Conservation (phyloP, 2,797 vertebrate species). For the Micrastur ruficollis region DNA sequence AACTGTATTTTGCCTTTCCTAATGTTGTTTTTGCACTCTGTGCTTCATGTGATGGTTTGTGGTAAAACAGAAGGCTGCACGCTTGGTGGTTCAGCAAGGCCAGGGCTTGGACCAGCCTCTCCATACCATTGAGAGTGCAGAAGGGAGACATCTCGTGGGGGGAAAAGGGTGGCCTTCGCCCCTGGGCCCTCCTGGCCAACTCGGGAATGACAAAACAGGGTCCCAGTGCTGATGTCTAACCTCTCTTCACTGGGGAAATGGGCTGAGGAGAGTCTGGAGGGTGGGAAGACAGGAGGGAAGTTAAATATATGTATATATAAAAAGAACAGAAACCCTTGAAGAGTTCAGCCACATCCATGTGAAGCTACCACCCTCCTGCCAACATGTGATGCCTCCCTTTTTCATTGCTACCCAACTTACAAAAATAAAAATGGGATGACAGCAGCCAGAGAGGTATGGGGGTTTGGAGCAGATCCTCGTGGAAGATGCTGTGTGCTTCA, state of each 20-base stretch:
- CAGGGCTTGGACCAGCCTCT: not conserved
- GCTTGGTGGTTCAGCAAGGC: not conserved
- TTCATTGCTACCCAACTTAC: not conserved
- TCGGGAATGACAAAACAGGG: not conserved
- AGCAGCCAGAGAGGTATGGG: not conserved
- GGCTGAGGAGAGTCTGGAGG: not conserved
- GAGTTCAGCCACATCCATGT: not conserved
- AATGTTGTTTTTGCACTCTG: not conserved
- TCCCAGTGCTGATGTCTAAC: not conserved
- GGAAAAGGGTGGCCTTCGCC: not conserved
- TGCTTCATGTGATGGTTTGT: not conserved
- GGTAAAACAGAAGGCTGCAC: not conserved
- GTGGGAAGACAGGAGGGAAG: not conserved
- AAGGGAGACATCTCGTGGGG: not conserved
- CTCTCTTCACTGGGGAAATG: not conserved
- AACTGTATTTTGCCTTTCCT: not conserved
- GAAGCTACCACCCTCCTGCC: not conserved
- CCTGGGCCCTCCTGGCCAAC: not conserved
- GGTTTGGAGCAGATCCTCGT: not conserved
- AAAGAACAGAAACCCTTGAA: not conserved
- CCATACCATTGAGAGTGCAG: not conserved
- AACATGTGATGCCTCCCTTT: not conserved
- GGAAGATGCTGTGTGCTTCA: not conserved
- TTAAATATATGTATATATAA: not conserved
- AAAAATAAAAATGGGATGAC: not conserved